These are phyloP conservation scores for Heliconius himera DNA, from an alignment of 1,140 invertebrate genomes.

Conservation along the genomic window DNA sequence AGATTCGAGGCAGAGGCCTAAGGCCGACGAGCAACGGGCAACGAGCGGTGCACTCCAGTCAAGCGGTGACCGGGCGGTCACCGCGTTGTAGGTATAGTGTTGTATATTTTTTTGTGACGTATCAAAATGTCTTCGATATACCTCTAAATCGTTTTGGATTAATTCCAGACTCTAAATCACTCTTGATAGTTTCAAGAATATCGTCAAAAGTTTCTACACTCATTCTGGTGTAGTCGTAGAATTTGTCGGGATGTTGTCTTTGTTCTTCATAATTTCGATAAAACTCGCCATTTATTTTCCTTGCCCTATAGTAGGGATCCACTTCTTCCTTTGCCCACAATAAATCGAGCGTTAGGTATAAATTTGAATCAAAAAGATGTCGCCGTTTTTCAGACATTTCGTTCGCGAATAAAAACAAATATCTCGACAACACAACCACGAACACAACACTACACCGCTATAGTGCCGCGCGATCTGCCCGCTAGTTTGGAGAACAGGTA, in stretches of 20 bases:
- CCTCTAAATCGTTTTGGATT: conserved; percentile 39
- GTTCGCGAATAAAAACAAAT: conserved; percentile 36
- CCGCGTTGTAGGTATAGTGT: too few relatives aligned
- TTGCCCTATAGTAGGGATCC: conserved; percentile 19
- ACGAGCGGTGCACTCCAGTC: too few relatives aligned
- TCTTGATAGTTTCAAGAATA: too few relatives aligned
- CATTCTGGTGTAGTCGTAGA: conserved; percentile 26
- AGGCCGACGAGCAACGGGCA: too few relatives aligned
- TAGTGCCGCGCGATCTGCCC: conserved; percentile 41
- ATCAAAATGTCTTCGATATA: conserved; percentile 12
- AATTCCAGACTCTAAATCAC: conserved; percentile 37
- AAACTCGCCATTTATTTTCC: conserved; percentile 15
- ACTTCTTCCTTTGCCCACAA: conserved; percentile 35
- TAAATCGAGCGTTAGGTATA: conserved; percentile 38
- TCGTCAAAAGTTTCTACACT: too few relatives aligned
- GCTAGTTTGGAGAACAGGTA: conserved; percentile 38
- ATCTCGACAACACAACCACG: conserved; percentile 39
- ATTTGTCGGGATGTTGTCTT: conserved; percentile 41
- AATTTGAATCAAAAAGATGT: conserved; percentile 44
- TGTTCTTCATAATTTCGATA: conserved; percentile 36
- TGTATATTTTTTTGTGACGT: too few relatives aligned
- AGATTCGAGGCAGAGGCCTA: too few relatives aligned
- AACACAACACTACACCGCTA: conserved; percentile 46
- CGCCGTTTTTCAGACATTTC: conserved; percentile 39
- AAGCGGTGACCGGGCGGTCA: too few relatives aligned